phyloP scores from a whole-genome alignment of 92 coral and sea anemone genomes.

The Phenganax marumi region DNA sequence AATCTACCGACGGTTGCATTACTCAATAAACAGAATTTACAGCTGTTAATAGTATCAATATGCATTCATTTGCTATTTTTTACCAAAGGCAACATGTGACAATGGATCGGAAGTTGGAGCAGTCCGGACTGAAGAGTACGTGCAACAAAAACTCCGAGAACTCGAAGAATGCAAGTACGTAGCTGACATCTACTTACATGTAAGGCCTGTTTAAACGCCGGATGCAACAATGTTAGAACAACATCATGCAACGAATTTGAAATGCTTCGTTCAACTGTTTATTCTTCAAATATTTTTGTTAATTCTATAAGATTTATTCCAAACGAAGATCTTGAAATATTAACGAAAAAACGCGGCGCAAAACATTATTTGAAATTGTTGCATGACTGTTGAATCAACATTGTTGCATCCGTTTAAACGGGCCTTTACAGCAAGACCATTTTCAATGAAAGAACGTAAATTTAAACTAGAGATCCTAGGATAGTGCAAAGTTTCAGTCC shows the following conservation, averaged over 20 bases:
- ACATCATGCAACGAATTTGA: neutral
- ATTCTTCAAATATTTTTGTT: no score
- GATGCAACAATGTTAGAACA: neutral
- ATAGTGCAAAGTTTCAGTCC: no score
- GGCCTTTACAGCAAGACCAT: neutral
- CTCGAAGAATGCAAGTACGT: constrained; percentile 12
- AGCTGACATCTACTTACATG: neutral
- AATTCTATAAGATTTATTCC: no score
- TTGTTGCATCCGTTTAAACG: neutral
- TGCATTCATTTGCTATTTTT: neutral
- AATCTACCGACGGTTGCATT: neutral
- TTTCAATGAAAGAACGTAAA: no score
- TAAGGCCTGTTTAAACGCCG: neutral
- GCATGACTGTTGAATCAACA: neutral
- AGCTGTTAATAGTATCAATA: neutral
- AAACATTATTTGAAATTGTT: neutral
- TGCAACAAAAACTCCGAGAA: neutral
- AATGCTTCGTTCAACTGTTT: no score
- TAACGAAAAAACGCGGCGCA: neutral
- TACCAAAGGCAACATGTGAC: constrained; percentile 20
- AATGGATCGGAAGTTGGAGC: neutral
- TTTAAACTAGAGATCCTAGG: no score
- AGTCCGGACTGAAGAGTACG: constrained; percentile 11
- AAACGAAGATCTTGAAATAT: neutral
- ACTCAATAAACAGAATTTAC: neutral